These are phyloP conservation scores for Apodemia hepburni DNA, from an alignment of 2,888 invertebrate genomes.

Conservation along the genomic window DNA sequence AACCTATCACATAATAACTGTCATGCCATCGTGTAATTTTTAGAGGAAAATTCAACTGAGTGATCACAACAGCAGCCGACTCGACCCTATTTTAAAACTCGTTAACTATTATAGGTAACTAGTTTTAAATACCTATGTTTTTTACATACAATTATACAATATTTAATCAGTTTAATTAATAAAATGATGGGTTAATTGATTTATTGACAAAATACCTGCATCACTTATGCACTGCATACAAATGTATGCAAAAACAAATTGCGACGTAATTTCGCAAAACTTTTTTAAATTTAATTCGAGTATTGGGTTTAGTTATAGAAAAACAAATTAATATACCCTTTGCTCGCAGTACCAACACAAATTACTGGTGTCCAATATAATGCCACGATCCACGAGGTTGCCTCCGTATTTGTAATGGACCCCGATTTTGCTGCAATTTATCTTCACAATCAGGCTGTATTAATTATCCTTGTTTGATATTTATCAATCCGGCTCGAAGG, in stretches of 20 bases:
- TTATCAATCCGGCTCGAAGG: background rate
- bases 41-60: conserved; percentile 25
- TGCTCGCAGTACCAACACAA: background rate
- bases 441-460: background rate
- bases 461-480: background rate
- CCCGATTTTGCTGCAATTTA: background rate
- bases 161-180: too few relatives aligned
- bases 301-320: background rate
- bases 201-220: too few relatives aligned
- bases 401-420: background rate
- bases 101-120: too few relatives aligned
- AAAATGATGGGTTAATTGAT: too few relatives aligned
- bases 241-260: background rate
- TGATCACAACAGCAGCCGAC: conserved; percentile 25
- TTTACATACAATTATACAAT: too few relatives aligned
- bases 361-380: too few relatives aligned
- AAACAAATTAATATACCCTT: background rate
- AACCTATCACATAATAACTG: conserved; percentile 25
- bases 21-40: conserved; percentile 25
- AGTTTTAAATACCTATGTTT: too few relatives aligned
- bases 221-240: too few relatives aligned
- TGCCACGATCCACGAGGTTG: too few relatives aligned
- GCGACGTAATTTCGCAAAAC: background rate
- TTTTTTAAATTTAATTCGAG: background rate
- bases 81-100: too few relatives aligned